Evolutionary conservation across 37 sponge, comb jelly and placozoan genomes (phyloP), one percentile per base, ranked within the genome.

Genomic region (Trichoplax adhaerens): DNA sequence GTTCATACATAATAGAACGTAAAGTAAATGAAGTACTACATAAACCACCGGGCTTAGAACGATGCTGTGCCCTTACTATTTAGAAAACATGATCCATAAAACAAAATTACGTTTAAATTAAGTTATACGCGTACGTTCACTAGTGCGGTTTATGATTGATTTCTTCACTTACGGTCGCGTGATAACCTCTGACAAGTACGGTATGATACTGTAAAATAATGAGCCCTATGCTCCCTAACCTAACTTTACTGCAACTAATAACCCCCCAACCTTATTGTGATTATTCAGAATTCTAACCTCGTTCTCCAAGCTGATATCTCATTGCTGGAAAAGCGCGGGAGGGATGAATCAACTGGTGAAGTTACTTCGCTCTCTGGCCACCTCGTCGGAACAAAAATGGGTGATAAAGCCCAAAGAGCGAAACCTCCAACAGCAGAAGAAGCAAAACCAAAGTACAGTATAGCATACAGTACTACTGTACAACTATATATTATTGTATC

Each of bases 301-400:
- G 99, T 98, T 57, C 75, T 98, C 74, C 91, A 89, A 86, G 91
- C 86, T n/a, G 99, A 98, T 69, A 77, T 85, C 5, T 79, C 85
- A 29, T 65, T 92, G 64, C 91, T 92, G 58, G 90, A 98, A 12
- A 59, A 82, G 1, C 66, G 88, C 52, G 79, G 85, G 51, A 77
- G 83, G 49, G 91, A 98, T 89, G 99, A 98, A 65, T 83, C 99
- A 4, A 98, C 99, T 54, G 99, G 99, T 46, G 99, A 98, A 74
- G 99, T 98, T n/a, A 83, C 83, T 77, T 82, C 99, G 0, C 91
- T 98, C 3, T 78, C 76, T 55, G 99, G 99, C 0, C 82, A 85
- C 8, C 78, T 98, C 5, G 57, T 2, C 51, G 88, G 88, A 2
- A 78, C 71, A 50, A 80, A 74, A 54, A 98, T 98, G 99, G 99